Base-by-base conservation (phyloP, 2,113 vertebrate species). In the Psephotus haematonotus region DNA sequence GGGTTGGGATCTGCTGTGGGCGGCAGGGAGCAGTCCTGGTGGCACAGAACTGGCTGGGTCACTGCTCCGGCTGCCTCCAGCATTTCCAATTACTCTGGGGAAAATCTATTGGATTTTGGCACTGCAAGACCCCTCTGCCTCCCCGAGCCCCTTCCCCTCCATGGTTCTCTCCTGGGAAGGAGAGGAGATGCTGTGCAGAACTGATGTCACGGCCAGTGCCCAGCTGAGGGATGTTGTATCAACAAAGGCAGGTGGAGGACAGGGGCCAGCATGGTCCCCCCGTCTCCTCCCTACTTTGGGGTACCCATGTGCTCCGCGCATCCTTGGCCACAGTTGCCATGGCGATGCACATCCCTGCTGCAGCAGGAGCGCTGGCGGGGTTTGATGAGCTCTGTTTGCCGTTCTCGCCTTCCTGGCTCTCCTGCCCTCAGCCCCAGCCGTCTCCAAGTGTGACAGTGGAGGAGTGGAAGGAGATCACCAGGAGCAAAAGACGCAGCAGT, bases 271-370 rank as follows among this genome's bases (percentile, higher is more conserved):
- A 0, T 23, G 46, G 62, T 74, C 7, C 55, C 67, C 28, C 24
- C 2, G 2, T 17, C 64, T 53, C 43, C 57, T 64, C 49, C 49
- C 44, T 6, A 0, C 52, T 43, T 49, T 46, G 62, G 88, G 96
- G 57, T 65, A 14, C 44, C 49, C 5, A 1, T 35, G 57, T 35
- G 78, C 78, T 67, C 83, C 60, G 52, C 29, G 31, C 93, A 67
- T 90, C 91, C 77, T 55, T 33, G 68, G 82, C 57, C 94, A 24
- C 2, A 16, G 96, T 98, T 98, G 95, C 97, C 95, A 97, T 97
- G 95, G 96, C 9, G 35, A 98, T 43, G 55, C 11, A n/a, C 70
- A 93, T 92, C 52, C 68, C 85, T 92, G 17, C 93, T 92, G 95
- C 57, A 9, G 92, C 95, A 82, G 90, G 86, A 92, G 81, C 13